Evolutionary conservation across 2,797 vertebrate species (phyloP), one percentile per base, ranked within the genome.

Genomic region (Enteromius thamalakanensis): DNA sequence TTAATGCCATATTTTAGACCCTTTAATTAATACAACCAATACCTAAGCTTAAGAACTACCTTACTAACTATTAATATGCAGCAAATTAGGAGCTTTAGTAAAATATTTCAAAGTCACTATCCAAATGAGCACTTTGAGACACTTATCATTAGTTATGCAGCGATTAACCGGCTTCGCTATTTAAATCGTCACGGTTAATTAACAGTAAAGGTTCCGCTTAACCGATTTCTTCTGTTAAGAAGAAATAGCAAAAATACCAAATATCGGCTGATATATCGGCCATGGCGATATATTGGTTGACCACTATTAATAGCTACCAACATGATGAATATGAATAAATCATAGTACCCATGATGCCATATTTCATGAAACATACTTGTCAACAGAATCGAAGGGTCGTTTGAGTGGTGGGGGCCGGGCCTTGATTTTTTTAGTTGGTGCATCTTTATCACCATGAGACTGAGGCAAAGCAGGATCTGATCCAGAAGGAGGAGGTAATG

Each of bases 371-470:
- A 94, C 97, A 96, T 92, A 98, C 97, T 97, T 98, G 93, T 98
- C 97, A 74, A 98, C 97, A 1, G 96, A 97, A 90, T 98, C 97
- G 85, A 98, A 98, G 1, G 97, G 97, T 90, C 95, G 97, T 93
- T 98, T 98, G 21, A 98, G 92, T 0, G 97, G 97, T 0, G 97
- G 97, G 37, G 97, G 97, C 45, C 97, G 96, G 80, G 95, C 94
- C 91, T 98, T 98, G 89, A 97, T 91, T 91, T 96, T 98, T 93
- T 98, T 98, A 87, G 84, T 89, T 0, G 94, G 93, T 15, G 89
- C 91, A 0, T 98, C 97, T 86, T 96, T 96, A 82, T 95, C 95
- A 0, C 87, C 88, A 74, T 90, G 94, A 8, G 93, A 92, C n/a
- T 87, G 89, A 0, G 93, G 93, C 58, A 91, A 88, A 71, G 91